Conservation (phyloP, 1,140 invertebrate genomes). For the Helicoverpa armigera region DNA sequence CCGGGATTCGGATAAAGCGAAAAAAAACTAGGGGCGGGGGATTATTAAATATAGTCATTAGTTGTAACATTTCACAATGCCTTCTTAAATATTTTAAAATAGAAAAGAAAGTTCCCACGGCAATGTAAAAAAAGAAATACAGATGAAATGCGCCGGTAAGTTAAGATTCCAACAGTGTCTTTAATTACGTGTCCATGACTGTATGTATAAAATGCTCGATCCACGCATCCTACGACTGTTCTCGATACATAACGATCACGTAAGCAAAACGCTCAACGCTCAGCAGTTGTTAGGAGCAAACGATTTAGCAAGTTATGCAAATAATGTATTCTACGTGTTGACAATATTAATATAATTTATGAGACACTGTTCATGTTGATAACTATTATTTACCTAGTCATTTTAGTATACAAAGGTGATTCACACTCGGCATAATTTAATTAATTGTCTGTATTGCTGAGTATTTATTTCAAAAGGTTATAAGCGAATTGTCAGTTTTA, state of each 20-base stretch:
- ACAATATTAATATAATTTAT: constrained; percentile 23
- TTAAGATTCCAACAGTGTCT: too few relatives aligned
- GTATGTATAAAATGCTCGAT: background rate
- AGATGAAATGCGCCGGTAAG: too few relatives aligned
- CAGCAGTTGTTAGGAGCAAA: background rate
- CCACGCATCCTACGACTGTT: background rate
- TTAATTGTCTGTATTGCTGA: background rate
- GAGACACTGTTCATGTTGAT: background rate
- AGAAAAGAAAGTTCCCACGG: too few relatives aligned
- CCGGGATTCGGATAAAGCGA: too few relatives aligned
- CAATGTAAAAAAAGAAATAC: too few relatives aligned
- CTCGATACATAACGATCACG: background rate
- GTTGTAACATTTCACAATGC: too few relatives aligned
- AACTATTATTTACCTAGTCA: background rate
- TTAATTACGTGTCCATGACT: too few relatives aligned
- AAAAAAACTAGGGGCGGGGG: too few relatives aligned
- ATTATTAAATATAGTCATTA: too few relatives aligned
- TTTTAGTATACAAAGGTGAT: background rate
- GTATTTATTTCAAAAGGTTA: too few relatives aligned
- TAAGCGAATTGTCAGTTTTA: too few relatives aligned
- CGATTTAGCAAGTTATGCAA: background rate
- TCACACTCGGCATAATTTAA: background rate
- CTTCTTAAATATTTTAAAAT: too few relatives aligned
- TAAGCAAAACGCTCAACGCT: background rate
- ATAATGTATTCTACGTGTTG: background rate